phyloP scores from a whole-genome alignment of 1,140 invertebrate genomes.

The Dendrolimus punctatus region DNA sequence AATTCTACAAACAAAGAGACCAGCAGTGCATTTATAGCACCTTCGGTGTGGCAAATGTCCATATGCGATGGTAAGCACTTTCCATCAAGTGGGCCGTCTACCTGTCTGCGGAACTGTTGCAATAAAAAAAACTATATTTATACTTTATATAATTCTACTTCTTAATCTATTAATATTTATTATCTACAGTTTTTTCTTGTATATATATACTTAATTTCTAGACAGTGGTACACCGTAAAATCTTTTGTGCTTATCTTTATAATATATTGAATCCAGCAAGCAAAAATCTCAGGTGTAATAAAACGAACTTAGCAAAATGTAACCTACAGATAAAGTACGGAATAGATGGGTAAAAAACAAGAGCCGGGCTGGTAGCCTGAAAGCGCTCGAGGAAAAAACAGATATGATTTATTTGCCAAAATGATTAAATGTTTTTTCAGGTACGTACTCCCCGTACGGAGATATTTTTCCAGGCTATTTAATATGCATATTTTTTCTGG shows the following conservation, averaged over 20 bases:
- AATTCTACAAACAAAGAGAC: too few species aligned
- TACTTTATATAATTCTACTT: too few species aligned
- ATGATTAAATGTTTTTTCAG: conserved; percentile 11
- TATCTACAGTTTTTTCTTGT: too few species aligned
- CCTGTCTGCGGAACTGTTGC: too few species aligned
- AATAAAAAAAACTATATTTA: too few species aligned
- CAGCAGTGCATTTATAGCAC: too few species aligned
- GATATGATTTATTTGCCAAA: conserved; percentile 19
- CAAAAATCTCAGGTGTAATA: not conserved
- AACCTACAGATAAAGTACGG: not conserved
- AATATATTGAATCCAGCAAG: conserved; percentile 7
- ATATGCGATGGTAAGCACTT: too few species aligned
- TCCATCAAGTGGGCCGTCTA: too few species aligned
- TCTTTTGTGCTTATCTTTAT: conserved; percentile 1
- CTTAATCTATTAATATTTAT: too few species aligned
- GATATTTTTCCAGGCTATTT: conserved; percentile 12
- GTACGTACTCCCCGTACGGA: conserved; percentile 1
- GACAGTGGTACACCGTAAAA: too few species aligned
- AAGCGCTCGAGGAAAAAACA: conserved; percentile 1
- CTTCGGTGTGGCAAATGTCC: too few species aligned
- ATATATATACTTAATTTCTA: too few species aligned
- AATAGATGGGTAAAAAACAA: not conserved
- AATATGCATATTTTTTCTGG: conserved; percentile 15
- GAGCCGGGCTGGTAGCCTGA: not conserved
- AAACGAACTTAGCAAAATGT: conserved; percentile 8